Percentiles rank a stretch among this genome's conserved stretches.
Evolutionary conservation across 1,140 invertebrate species (phyloP).

Genomic region (Globodera ellingtonae): DNA sequence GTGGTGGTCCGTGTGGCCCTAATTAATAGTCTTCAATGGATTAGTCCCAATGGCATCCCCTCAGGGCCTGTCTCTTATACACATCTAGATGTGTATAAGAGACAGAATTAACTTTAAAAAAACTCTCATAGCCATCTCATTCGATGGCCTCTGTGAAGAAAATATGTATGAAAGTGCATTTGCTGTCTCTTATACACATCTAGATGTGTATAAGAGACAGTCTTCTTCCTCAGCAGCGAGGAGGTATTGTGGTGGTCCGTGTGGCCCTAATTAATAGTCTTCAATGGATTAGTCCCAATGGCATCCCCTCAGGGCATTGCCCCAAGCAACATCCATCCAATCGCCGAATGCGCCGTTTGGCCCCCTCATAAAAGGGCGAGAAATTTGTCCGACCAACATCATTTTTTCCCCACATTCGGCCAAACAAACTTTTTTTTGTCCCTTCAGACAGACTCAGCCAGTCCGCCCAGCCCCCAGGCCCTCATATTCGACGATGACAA

Average conservation of each 20-base stretch:
- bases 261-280: not conserved
- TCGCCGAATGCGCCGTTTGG: not conserved
- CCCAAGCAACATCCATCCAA: slow-evolving; percentile 1
- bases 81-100: too few species aligned
- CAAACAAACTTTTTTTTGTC: not conserved
- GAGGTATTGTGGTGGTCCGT: not conserved
- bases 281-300: not conserved
- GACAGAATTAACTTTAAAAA: too few species aligned
- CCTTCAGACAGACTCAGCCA: not conserved
- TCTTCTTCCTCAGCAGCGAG: not conserved
- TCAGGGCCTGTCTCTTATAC: too few species aligned
- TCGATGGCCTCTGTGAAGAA: too few species aligned
- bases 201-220: too few species aligned
- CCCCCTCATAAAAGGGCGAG: not conserved
- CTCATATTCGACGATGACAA: not conserved
- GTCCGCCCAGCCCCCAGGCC: not conserved
- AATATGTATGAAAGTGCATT: too few species aligned
- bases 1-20: too few species aligned
- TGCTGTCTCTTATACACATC: too few species aligned
- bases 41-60: too few species aligned
- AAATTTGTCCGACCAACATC: not conserved
- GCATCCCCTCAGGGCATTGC: not conserved
- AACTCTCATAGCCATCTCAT: too few species aligned
- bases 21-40: too few species aligned
- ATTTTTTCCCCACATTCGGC: not conserved